Percentiles rank a stretch among this genome's conserved stretches.
Conservation (phyloP, 2,113 vertebrate genomes). For the Edolisoma coerulescens region DNA sequence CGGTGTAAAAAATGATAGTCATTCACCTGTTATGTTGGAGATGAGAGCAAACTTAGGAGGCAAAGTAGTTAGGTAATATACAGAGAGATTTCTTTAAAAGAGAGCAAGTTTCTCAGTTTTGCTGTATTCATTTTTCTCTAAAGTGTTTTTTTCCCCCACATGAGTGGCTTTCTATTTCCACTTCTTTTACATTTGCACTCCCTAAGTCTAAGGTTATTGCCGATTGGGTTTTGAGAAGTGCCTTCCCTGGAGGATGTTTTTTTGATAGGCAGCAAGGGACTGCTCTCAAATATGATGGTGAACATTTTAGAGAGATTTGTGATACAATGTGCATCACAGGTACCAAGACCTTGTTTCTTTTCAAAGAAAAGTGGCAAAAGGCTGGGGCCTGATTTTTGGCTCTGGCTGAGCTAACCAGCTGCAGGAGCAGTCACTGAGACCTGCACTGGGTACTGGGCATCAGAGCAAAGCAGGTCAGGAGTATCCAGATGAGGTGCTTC, state of each 20-base stretch:
- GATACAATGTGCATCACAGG: neutral
- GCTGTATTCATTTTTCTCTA: slow-evolving; percentile 9
- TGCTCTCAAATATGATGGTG: neutral
- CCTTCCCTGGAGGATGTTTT: neutral
- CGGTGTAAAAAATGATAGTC: neutral
- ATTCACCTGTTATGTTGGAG: neutral
- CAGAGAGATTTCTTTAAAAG: neutral
- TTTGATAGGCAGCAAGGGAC: neutral
- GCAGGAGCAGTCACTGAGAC: neutral
- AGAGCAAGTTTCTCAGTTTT: neutral
- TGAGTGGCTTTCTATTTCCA: neutral
- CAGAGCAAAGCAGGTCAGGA: neutral
- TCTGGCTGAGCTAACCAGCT: neutral
- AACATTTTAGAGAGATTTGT: neutral
- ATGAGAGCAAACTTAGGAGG: neutral
- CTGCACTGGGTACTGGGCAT: neutral
- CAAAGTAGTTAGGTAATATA: neutral
- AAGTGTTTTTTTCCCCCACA: neutral
- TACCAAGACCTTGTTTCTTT: neutral
- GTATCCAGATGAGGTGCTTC: neutral
- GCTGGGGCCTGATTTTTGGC: neutral
- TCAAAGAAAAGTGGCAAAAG: neutral
- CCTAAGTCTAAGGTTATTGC: slow-evolving; percentile 4
- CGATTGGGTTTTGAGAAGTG: neutral
- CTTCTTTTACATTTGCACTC: slow-evolving; percentile 7